phyloP scores from a whole-genome alignment of 2,113 vertebrate genomes.

The Onychostoma macrolepis region DNA sequence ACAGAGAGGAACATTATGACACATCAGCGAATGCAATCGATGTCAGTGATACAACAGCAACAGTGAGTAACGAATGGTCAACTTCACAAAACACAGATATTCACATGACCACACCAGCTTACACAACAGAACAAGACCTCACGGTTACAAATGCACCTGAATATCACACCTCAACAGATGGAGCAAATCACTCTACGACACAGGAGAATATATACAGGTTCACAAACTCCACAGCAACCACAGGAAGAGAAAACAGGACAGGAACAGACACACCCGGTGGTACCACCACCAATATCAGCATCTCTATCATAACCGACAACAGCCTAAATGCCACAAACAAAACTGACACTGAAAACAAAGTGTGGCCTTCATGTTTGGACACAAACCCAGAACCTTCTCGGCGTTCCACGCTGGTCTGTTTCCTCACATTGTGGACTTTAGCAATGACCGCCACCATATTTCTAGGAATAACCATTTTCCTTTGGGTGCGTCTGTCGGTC shows the following conservation, averaged over 20 bases:
- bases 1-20: conserved; percentile 5
- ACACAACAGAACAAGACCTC: neutral
- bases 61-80: neutral
- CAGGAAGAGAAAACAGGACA: neutral
- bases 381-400: neutral
- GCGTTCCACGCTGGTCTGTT: conserved; percentile 46
- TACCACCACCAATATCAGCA: conserved; percentile 12
- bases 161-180: neutral
- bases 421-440: conserved; percentile 59
- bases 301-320: neutral
- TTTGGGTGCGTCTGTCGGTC: conserved; percentile 58
- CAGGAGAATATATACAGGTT: neutral
- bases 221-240: neutral
- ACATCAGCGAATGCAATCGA: neutral
- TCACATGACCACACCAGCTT: neutral
- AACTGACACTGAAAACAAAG: neutral
- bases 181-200: neutral
- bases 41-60: neutral
- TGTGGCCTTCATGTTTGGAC: conserved; percentile 18
- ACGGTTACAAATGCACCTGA: neutral
- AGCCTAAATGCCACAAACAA: conserved; percentile 4
- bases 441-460: conserved; percentile 57
- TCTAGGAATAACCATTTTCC: conserved; percentile 59
- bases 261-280: neutral
- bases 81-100: neutral